Base-by-base conservation (phyloP, 2,797 vertebrate genomes). In the Eutrigla gurnardus region DNA sequence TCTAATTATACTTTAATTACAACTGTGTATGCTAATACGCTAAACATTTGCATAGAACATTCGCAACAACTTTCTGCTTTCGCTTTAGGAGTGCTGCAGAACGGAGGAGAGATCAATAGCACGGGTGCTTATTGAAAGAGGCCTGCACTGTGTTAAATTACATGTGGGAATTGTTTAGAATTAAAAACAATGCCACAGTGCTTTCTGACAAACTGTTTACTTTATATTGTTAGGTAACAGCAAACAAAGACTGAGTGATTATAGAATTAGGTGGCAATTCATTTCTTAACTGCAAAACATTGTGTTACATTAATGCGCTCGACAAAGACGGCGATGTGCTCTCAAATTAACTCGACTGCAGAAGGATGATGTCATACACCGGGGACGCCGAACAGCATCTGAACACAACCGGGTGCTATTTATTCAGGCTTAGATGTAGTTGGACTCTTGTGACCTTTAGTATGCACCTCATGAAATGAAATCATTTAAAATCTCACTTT, bases 11-110 rank as follows among this genome's bases (percentile, higher is more conserved):
- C 84, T 92, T 92, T 93, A 93, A 94, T 94, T 93, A 94, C 86
- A 85, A 88, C 91, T 94, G 91, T 94, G 93, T 93, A 93, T 94
- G 93, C 91, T 95, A 93, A 94, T 93, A 93, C 85, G 82, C 93
- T 84, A 94, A 93, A 95, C 92, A 94, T 94, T 94, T 94, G 93
- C 93, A 93, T 89, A 93, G 90, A 94, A 91, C 85, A 91, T 93
- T 91, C 88, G 42, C 87, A 25, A 92, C 86, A 91, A 93, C 91
- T 92, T 94, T 92, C 82, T 85, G 88, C 69, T 83, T 89, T 86
- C 90, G 88, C 81, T 91, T 91, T 84, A 80, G 76, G 80, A 91
- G 82, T 69, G 83, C 72, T 81, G 65, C 63, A 68, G 78, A 57
- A 73, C 25, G 65, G 77, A 75, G 72, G 58, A n/a, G 78, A 78